phyloP scores from a whole-genome alignment of 2,888 invertebrate genomes.

The Caenorhabditis sulstoni region DNA sequence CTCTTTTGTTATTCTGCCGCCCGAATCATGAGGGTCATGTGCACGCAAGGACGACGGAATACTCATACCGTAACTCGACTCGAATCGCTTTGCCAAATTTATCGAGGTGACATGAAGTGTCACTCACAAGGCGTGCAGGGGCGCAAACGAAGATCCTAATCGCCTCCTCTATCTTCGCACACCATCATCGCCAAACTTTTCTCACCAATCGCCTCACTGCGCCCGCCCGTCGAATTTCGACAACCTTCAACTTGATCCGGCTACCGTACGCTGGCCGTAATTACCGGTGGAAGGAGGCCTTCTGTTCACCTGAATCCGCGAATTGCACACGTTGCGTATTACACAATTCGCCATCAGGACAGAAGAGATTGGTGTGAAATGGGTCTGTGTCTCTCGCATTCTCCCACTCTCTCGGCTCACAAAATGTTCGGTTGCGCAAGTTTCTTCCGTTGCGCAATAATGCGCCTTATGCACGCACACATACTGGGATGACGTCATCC shows the following conservation, averaged over 20 bases:
- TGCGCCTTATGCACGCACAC: slow-evolving; percentile 29
- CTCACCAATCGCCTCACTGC: slow-evolving; percentile 15
- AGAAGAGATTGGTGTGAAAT: slow-evolving; percentile 40
- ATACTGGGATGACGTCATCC: slow-evolving; percentile 33
- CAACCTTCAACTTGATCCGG: background rate
- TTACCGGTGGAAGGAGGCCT: slow-evolving; percentile 8
- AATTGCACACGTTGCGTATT: slow-evolving; percentile 17
- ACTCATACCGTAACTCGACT: slow-evolving; percentile 41
- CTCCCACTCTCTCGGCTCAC: slow-evolving; percentile 9
- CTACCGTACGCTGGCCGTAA: slow-evolving; percentile 12
- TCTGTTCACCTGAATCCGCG: slow-evolving; percentile 38
- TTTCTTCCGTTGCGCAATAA: slow-evolving; percentile 48
- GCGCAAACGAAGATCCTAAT: slow-evolving; percentile 33
- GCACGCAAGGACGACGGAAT: slow-evolving; percentile 35
- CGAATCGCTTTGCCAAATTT: slow-evolving; percentile 27
- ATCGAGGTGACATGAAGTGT: slow-evolving; percentile 24
- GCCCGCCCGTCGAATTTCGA: background rate
- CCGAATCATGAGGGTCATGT: slow-evolving; percentile 39
- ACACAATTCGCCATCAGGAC: slow-evolving; percentile 10
- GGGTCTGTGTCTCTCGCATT: slow-evolving; percentile 5
- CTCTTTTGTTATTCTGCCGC: slow-evolving; percentile 33
- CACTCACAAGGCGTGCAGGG: slow-evolving; percentile 30
- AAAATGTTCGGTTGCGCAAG: slow-evolving; percentile 46
- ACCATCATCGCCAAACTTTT: slow-evolving; percentile 47
- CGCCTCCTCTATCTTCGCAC: slow-evolving; percentile 33